Evolutionary conservation across 2,888 invertebrate genomes (phyloP), one percentile per base, ranked within the genome.

Genomic region (Aleiodes testaceus): DNA sequence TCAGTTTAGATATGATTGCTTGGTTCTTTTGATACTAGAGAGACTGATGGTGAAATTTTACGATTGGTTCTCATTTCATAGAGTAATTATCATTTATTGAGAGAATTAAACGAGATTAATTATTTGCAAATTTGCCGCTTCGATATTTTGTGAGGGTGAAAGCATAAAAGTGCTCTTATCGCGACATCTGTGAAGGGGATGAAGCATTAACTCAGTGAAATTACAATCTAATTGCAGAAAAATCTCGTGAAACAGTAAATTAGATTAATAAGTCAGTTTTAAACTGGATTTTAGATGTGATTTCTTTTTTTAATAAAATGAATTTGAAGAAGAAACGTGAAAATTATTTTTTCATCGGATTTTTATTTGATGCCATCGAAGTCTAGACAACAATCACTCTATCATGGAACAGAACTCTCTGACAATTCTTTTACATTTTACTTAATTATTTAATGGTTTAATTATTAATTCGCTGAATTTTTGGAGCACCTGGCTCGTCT

Each of bases 331-430:
- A 20, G 30, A 12, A 20, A 52, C 14, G 6, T 55, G 16, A 26
- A 5, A 1, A 2, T 5, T 26, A 1, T 26, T 59, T 66, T 36
- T 20, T 36, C 20, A 11, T 18, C 69, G 49, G 20, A 26, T 66
- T 66, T 64, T 53, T 72, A 69, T 61, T 65, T 47, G 72, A 64
- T 73, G 65, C 49, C 70, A 72, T 74, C 63, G 55, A 73, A 69
- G 69, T 72, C 72, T 72, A 66, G 64, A 75, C 70, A 73, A 74
- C 69, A 73, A 70, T 73, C 72, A 69, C 68, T 67, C 71, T 53
- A 53, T 26, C 22, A 53, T 26, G 26, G 14, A 53, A 53, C 26
- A 12, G 30, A 30, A 53, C n/a, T 5, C 53, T 53, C 26, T 71
- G 64, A 26, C 70, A 73, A 71, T 70, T 69, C 64, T 63, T 70